Conservation (phyloP, 2,113 vertebrate species). For the Rhinolophus sinicus region DNA sequence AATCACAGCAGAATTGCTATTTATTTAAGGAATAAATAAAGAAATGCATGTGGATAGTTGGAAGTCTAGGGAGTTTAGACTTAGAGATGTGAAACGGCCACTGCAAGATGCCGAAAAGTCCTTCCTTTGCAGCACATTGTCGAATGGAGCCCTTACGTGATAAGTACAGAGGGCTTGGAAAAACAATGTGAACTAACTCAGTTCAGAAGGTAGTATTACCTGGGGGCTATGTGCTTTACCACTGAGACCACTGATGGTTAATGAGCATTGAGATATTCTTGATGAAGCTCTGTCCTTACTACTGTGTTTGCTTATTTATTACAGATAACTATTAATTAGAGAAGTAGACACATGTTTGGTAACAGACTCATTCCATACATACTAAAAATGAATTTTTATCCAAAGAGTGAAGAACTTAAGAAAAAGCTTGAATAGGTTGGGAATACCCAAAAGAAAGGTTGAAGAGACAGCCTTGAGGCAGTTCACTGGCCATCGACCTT, state of each 20-base stretch:
- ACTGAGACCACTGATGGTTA: conserved; percentile 20
- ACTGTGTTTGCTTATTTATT: conserved; percentile 21
- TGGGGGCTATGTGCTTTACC: conserved; percentile 15
- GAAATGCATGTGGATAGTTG: background rate
- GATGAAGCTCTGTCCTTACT: background rate
- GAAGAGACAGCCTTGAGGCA: conserved; percentile 67
- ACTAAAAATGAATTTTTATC: conserved; percentile 32
- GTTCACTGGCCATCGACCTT: conserved; percentile 65
- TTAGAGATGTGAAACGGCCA: background rate
- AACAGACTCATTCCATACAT: background rate
- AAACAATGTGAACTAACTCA: conserved; percentile 5
- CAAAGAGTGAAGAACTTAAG: conserved; percentile 7
- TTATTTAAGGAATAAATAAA: conserved; percentile 56
- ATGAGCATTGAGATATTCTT: background rate
- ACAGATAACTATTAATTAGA: background rate
- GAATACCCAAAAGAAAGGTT: conserved; percentile 59
- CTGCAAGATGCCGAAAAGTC: background rate
- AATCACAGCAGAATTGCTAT: conserved; percentile 53
- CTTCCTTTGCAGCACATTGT: background rate
- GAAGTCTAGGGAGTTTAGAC: background rate
- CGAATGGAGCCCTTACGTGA: conserved; percentile 22
- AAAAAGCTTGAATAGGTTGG: background rate
- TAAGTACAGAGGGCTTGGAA: conserved; percentile 1
- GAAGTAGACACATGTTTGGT: background rate
- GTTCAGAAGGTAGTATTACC: conserved; percentile 13